phyloP scores from a whole-genome alignment of 92 coral and sea anemone genomes.

The Zoanthus solanderi region DNA sequence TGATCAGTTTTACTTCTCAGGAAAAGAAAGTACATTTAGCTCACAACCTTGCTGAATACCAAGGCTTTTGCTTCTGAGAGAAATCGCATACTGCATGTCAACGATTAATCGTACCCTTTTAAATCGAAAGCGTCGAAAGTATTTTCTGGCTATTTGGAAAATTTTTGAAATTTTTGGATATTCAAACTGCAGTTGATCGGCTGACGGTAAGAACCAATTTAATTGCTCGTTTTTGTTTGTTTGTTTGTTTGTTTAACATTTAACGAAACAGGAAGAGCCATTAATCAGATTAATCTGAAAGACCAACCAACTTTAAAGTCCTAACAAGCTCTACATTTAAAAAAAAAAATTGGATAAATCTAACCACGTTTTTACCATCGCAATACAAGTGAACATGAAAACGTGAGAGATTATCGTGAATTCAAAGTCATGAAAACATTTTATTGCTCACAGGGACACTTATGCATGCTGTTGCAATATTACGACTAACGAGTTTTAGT shows the following conservation, averaged over 20 bases:
- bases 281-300: not conserved
- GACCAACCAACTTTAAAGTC: not conserved
- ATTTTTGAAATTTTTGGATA: not conserved
- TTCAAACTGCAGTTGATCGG: slow-evolving; percentile 1
- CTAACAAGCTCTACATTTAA: not conserved
- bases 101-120: not conserved
- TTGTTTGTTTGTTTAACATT: not conserved
- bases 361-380: not conserved
- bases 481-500: not conserved
- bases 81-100: not conserved
- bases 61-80: not conserved
- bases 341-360: not conserved
- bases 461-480: not conserved
- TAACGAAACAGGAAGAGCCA: not conserved
- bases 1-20: not conserved
- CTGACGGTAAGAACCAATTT: slow-evolving; percentile 13
- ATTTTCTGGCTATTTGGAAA: not conserved
- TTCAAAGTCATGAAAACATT: not conserved
- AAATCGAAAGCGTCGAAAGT: not conserved
- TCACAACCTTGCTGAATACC: not conserved
- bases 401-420: not conserved
- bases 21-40: not conserved
- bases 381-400: not conserved
- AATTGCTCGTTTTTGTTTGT: not conserved
- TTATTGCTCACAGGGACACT: not conserved